Percentiles rank a stretch among this genome's conserved stretches.
phyloP scores from a whole-genome alignment of 1,140 invertebrate genomes.

The Sinella curviseta region DNA sequence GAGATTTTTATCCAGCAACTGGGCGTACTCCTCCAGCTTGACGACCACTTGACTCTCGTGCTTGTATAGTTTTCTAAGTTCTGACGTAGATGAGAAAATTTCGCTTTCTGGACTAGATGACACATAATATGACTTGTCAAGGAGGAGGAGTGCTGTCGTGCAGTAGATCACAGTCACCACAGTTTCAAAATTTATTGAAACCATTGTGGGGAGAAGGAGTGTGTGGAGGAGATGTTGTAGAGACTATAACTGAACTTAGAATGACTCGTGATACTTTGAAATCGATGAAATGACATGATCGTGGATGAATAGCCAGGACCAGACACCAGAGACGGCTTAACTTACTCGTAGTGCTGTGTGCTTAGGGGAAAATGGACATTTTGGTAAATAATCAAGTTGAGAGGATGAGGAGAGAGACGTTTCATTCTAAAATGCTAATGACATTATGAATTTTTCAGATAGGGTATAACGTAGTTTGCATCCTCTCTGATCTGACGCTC shows the following conservation, averaged over 20 bases:
- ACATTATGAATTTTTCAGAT: too few species aligned
- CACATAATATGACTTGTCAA: neutral
- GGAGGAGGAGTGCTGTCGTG: neutral
- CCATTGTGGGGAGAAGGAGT: neutral
- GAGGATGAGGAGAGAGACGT: too few species aligned
- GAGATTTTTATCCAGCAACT: constrained; percentile 35
- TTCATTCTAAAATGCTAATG: neutral
- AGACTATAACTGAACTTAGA: neutral
- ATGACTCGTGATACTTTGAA: neutral
- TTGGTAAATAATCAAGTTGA: neutral
- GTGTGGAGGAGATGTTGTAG: neutral
- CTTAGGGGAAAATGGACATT: neutral
- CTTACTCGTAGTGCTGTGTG: neutral
- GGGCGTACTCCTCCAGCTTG: constrained; percentile 39
- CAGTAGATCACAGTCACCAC: neutral
- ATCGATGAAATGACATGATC: neutral
- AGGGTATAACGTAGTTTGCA: neutral
- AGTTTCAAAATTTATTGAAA: neutral
- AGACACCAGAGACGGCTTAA: neutral
- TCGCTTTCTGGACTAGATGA: constrained; percentile 31
- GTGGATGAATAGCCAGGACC: neutral
- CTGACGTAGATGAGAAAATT: constrained; percentile 42
- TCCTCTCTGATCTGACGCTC: neutral
- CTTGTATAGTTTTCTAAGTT: constrained; percentile 40
- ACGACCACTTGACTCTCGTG: constrained; percentile 40